Percentiles rank a stretch among this genome's conserved stretches.
phyloP scores from a whole-genome alignment of 1,140 invertebrate genomes.

The Venturia canescens region DNA sequence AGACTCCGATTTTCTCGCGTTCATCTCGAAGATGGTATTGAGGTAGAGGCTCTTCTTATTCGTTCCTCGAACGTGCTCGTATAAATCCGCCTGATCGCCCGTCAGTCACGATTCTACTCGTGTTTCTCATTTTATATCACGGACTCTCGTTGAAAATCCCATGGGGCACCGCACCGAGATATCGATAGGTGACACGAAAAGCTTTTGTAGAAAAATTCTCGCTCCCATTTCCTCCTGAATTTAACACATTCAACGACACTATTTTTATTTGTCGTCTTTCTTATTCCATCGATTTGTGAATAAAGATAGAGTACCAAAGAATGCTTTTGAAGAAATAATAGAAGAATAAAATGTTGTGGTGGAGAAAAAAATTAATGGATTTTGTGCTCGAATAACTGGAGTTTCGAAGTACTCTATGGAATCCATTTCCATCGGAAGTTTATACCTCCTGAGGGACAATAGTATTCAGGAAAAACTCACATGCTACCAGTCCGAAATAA shows the following conservation, averaged over 20 bases:
- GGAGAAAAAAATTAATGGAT: no score
- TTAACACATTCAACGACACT: not conserved
- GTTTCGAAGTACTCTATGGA: no score
- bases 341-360: no score
- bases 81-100: constrained; percentile 6
- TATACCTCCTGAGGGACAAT: no score
- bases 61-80: not conserved
- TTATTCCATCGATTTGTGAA: not conserved
- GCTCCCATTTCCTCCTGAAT: not conserved
- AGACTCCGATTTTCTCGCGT: not conserved
- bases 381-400: no score
- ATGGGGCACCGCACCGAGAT: not conserved
- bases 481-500: no score
- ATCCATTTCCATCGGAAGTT: no score
- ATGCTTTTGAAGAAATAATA: no score
- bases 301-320: no score
- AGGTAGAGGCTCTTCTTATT: not conserved
- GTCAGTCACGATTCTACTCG: constrained; percentile 4
- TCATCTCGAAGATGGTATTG: not conserved
- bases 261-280: not conserved
- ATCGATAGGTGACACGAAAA: not conserved
- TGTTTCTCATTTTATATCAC: constrained; percentile 18
- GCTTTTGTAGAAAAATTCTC: not conserved
- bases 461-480: no score
- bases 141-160: not conserved